Evolutionary conservation across 1,140 invertebrate species (phyloP), one percentile per base, ranked within the genome.

Genomic region (Euborellia annulipes): DNA sequence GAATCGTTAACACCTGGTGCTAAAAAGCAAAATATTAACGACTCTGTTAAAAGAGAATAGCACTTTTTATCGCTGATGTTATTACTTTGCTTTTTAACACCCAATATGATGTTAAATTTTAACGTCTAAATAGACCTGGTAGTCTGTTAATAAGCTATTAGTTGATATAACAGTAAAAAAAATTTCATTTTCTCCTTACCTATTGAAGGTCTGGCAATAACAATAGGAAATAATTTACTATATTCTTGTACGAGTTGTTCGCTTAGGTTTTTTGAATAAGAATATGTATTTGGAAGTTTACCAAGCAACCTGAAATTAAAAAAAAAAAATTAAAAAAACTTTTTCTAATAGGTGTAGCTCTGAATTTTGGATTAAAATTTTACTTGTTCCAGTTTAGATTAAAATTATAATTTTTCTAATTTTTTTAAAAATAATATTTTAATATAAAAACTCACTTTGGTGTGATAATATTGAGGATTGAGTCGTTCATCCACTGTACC

Each of bases 181-280:
- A n/a, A n/a, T n/a, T n/a, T n/a, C n/a, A n/a, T n/a, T n/a, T n/a
- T 13, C 16, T 13, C 49, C 36, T 51, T 57, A 55, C 62, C 75
- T 50, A 79, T 79, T 4, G 76, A 78, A 7, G 78, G 78, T 48
- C 78, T 59, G 20, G 80, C 68, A 48, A 80, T 76, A 39, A 71
- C 71, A 0, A 75, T 55, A 13, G 76, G 78, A 30, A 81, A 50
- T 17, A 51, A 47, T 14, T 52, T 52, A 37, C 55, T 50, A 39
- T 68, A 64, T 39, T 67, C 57, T 18, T 61, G 55, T 8, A 71
- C 38, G 8, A 70, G 50, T 19, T 61, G 56, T 53, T 72, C 70
- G 3, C 68, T 65, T 43, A 72, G 51, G 8, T 67, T 66, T 57
- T 72, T 72, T 1, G 70, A 71, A 49, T 64, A 71, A 4, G 68